These are phyloP conservation scores for Zhengitettix transpicula DNA, from an alignment of 2,888 invertebrate genomes.

Conservation along the genomic window DNA sequence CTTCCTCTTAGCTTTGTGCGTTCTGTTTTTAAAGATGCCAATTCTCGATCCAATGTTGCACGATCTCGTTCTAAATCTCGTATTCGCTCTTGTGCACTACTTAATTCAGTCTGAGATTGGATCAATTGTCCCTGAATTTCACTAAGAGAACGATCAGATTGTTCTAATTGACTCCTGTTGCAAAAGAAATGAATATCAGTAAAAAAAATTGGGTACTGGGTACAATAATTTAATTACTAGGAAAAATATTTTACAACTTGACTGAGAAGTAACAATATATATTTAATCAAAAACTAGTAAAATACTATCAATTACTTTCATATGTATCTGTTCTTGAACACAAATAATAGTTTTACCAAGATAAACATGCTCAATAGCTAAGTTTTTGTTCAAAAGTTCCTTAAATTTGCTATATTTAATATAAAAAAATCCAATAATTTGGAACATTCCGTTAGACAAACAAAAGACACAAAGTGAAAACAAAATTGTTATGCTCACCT, in stretches of 20 bases:
- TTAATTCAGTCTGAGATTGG: conserved; percentile 44
- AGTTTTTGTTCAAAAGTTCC: no score
- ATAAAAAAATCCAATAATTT: no score
- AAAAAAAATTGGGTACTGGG: neutral
- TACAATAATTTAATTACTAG: neutral
- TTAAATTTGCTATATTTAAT: no score
- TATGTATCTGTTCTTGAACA: no score
- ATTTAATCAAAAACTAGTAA: no score
- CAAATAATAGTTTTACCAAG: no score
- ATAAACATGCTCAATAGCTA: no score
- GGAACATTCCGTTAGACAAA: no score
- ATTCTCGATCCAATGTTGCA: conserved; percentile 40
- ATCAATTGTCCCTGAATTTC: conserved; percentile 51
- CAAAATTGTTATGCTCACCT: conserved; percentile 27
- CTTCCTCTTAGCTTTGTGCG: conserved; percentile 42
- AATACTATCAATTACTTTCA: no score
- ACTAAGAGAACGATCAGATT: conserved; percentile 53
- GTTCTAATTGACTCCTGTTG: conserved; percentile 51
- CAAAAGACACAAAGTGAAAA: neutral
- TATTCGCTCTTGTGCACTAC: conserved; percentile 38
- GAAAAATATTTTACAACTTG: no score
- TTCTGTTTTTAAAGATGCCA: conserved; percentile 41
- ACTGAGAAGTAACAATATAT: no score
- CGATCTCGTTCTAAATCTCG: conserved; percentile 39
- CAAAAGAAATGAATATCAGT: neutral